Conservation (phyloP, 2,888 invertebrate genomes). For the Chironomus riparius region DNA sequence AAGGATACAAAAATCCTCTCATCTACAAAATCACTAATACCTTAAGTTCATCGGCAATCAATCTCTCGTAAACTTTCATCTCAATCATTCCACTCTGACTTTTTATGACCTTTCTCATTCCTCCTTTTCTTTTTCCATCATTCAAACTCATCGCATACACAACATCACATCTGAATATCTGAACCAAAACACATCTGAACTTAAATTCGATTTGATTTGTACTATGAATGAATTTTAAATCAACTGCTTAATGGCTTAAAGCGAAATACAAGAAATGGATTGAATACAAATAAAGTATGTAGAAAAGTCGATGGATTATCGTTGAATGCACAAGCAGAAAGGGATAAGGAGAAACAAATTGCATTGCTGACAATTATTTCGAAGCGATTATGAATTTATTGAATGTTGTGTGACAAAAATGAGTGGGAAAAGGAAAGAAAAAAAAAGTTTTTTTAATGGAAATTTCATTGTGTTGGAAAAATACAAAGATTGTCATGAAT, state of each 20-base stretch:
- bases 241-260: background rate
- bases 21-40: too few relatives aligned
- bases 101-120: background rate
- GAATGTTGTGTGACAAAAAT: too few relatives aligned
- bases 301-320: background rate
- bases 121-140: background rate
- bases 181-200: background rate
- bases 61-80: too few relatives aligned
- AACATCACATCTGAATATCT: too few relatives aligned
- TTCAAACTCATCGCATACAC: too few relatives aligned
- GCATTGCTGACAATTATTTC: background rate
- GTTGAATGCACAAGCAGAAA: background rate
- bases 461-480: too few relatives aligned
- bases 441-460: too few relatives aligned
- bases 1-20: too few relatives aligned
- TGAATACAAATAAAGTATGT: background rate
- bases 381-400: too few relatives aligned
- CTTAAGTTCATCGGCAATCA: too few relatives aligned
- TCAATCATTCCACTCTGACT: background rate
- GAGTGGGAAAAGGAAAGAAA: too few relatives aligned
- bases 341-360: background rate
- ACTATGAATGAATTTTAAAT: background rate
- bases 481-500: too few relatives aligned
- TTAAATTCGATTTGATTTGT: conserved; percentile 5
- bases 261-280: background rate